Evolutionary conservation across 2,113 vertebrate genomes (phyloP).

Genomic region (Okapia johnstoni): DNA sequence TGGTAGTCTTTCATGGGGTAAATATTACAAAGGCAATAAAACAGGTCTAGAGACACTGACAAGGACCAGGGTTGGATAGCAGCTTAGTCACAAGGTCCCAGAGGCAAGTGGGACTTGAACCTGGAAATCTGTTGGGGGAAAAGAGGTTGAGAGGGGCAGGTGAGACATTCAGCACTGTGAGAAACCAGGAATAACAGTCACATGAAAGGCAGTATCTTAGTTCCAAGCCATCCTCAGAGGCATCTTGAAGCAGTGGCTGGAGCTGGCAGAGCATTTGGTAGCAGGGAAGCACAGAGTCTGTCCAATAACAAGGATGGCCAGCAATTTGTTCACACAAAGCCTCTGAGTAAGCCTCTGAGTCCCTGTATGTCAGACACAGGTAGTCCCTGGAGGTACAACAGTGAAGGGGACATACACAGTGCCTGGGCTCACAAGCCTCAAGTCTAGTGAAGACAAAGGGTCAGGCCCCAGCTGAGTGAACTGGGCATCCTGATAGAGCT

Average conservation of each 20-base stretch:
- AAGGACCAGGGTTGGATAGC: neutral
- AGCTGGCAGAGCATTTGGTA: neutral
- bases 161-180: neutral
- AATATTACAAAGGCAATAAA: neutral
- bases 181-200: neutral
- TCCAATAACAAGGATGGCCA: neutral
- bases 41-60: neutral
- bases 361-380: neutral
- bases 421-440: neutral
- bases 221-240: neutral
- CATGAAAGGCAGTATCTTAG: neutral
- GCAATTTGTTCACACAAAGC: neutral
- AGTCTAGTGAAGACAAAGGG: neutral
- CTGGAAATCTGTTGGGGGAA: neutral
- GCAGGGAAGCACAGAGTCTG: neutral
- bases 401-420: too few species aligned
- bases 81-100: neutral
- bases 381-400: neutral
- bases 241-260: neutral
- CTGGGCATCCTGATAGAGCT: neutral
- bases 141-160: neutral
- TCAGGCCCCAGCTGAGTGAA: too few species aligned
- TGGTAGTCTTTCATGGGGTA: neutral
- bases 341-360: neutral
- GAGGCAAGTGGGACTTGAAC: neutral